A percentile compares a stretch with the other conserved stretches of the same genome.
Evolutionary conservation across 2,797 vertebrate species (phyloP).

Genomic region (Chloroceryle inda): DNA sequence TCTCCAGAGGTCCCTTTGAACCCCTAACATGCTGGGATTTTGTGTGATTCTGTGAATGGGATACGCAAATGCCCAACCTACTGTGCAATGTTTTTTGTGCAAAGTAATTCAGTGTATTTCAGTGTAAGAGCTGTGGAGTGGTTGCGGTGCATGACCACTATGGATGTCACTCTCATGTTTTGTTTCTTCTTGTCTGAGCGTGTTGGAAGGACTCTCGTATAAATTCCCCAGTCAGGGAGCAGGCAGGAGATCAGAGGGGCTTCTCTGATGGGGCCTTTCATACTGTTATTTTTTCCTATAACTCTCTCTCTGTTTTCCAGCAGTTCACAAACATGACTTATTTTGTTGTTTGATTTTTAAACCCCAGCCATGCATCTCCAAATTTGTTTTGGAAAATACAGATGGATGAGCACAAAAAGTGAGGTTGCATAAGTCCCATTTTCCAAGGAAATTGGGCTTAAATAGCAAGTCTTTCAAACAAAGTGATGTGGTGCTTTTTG

Average conservation of each 20-base stretch:
- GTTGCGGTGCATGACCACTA: not conserved
- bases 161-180: not conserved
- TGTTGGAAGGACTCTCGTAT: not conserved
- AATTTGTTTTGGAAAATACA: not conserved
- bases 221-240: not conserved
- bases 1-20: too few species aligned
- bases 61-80: not conserved
- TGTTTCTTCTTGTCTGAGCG: not conserved
- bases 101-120: not conserved
- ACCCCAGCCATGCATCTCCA: not conserved
- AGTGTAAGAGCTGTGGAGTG: not conserved
- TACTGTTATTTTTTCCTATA: not conserved
- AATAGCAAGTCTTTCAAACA: not conserved
- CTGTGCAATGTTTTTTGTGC: not conserved
- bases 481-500: not conserved
- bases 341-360: not conserved
- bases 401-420: not conserved
- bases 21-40: not conserved
- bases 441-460: not conserved
- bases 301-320: not conserved
- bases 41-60: not conserved
- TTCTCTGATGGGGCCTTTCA: not conserved
- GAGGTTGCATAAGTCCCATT: not conserved
- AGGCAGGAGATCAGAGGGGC: not conserved
- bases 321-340: not conserved